Evolutionary conservation across 2,113 vertebrate genomes (phyloP).

Genomic region (Cygnus buccinator): DNA sequence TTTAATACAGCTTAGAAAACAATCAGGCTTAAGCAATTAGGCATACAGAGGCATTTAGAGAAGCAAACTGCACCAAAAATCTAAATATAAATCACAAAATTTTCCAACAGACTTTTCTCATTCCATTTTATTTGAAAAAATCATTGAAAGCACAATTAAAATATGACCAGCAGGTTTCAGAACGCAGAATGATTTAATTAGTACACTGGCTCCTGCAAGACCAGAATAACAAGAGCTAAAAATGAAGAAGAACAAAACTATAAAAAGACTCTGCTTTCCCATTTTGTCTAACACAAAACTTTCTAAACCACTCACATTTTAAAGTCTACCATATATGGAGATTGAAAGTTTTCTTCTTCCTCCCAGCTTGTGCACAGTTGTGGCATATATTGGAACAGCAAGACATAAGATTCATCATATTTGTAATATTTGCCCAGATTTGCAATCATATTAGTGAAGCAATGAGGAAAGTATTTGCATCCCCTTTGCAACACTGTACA

Average conservation of each 20-base stretch:
- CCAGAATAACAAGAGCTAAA: constrained; percentile 23
- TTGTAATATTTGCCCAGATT: neutral
- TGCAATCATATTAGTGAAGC: neutral
- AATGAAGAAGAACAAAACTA: constrained; percentile 3
- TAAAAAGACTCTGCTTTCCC: neutral
- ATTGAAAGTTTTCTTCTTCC: neutral
- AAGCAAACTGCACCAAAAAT: neutral
- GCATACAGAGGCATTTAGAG: neutral
- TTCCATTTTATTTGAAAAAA: neutral
- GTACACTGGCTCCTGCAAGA: neutral
- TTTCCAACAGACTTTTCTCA: neutral
- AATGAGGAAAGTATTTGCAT: neutral
- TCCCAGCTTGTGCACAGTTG: neutral
- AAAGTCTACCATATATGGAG: neutral
- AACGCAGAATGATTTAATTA: constrained; percentile 40
- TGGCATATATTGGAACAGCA: neutral
- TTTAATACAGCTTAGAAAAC: neutral
- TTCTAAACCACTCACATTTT: neutral
- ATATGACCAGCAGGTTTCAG: neutral
- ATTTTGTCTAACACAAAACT: neutral
- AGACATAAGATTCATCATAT: neutral
- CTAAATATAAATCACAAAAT: neutral
- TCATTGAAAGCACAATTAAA: neutral
- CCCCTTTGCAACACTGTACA: neutral
- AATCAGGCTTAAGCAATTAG: neutral